These are phyloP conservation scores for Neelides sp. DNA, from an alignment of 1,140 invertebrate species.

Conservation along the genomic window DNA sequence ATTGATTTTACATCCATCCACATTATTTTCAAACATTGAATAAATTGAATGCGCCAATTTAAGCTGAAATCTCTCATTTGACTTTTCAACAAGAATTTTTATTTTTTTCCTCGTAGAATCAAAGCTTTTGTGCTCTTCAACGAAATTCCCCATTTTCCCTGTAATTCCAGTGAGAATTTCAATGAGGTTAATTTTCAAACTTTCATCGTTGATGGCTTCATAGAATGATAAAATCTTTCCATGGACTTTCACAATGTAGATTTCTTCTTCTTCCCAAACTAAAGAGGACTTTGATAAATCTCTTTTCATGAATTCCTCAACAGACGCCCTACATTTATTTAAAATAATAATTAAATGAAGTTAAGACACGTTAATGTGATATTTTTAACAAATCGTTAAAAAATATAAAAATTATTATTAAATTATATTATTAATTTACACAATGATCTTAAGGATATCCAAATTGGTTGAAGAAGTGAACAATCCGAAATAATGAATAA, in stretches of 20 bases:
- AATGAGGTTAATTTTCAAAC: no score
- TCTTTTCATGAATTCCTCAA: not conserved
- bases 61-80: no score
- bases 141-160: no score
- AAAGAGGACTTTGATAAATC: not conserved
- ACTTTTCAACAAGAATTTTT: no score
- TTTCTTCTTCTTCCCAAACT: slow-evolving; percentile 20
- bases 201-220: slow-evolving; percentile 7
- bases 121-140: no score
- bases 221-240: slow-evolving; percentile 8
- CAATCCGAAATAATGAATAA: slow-evolving; percentile 13
- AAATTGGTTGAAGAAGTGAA: slow-evolving; percentile 17
- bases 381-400: not conserved
- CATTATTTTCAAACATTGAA: no score
- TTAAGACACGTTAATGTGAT: no score
- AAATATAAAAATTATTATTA: slow-evolving; percentile 5
- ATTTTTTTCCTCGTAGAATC: no score
- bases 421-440: slow-evolving; percentile 13
- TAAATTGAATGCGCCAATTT: no score
- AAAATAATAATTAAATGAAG: no score
- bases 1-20: not conserved
- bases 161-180: no score
- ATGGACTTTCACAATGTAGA: slow-evolving; percentile 8
- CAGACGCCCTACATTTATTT: not conserved
- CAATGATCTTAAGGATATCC: slow-evolving; percentile 1